Evolutionary conservation across 2,113 vertebrate species (phyloP).

Genomic region (Hiodon tergisus): DNA sequence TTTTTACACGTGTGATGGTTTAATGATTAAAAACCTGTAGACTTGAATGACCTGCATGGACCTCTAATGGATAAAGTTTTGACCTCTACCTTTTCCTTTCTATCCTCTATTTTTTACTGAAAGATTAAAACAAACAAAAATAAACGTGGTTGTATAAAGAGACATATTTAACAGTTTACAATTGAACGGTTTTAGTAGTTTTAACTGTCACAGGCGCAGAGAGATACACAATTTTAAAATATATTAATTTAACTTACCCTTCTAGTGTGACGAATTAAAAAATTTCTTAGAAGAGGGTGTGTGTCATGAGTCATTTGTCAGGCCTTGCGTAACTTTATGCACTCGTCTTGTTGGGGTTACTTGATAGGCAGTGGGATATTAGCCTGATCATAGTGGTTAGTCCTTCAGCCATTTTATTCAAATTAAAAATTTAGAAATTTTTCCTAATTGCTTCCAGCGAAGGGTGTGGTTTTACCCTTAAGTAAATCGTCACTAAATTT

Average conservation of each 20-base stretch:
- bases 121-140: background rate
- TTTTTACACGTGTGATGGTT: slow-evolving; percentile 2
- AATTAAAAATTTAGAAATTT: too few species aligned
- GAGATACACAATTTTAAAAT: slow-evolving; percentile 1
- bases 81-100: background rate
- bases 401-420: too few species aligned
- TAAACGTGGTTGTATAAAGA: slow-evolving; percentile 13
- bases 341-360: too few species aligned
- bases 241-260: slow-evolving; percentile 2
- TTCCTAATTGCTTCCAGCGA: too few species aligned
- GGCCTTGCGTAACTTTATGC: background rate
- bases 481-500: too few species aligned
- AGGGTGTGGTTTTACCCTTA: too few species aligned
- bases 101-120: slow-evolving; percentile 16
- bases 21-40: background rate
- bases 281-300: background rate
- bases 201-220: slow-evolving; percentile 10
- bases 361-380: too few species aligned
- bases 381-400: too few species aligned
- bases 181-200: slow-evolving; percentile 10
- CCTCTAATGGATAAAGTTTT: slow-evolving; percentile 12
- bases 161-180: slow-evolving; percentile 13
- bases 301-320: background rate
- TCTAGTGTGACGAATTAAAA: slow-evolving; percentile 15
- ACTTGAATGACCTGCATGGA: slow-evolving; percentile 12